phyloP scores from a whole-genome alignment of 2,797 vertebrate genomes.

The Natrix natrix region DNA sequence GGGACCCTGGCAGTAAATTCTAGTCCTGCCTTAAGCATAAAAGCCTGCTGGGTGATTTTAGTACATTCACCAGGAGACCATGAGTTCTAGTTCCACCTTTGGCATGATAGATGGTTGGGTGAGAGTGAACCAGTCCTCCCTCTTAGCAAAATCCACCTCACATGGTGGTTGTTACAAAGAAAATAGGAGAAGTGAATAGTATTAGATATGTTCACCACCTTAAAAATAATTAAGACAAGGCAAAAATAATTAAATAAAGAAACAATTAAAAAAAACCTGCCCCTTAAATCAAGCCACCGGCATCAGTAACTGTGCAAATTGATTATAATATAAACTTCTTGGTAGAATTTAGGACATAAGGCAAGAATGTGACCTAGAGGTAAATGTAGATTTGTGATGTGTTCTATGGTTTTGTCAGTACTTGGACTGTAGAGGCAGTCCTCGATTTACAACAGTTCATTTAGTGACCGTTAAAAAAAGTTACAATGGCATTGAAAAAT shows the following conservation, averaged over 20 bases:
- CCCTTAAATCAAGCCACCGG: too few relatives aligned
- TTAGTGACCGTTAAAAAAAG: too few relatives aligned
- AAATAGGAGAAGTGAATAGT: not conserved
- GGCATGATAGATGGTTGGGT: not conserved
- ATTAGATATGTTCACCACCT: not conserved
- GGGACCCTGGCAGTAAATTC: too few relatives aligned
- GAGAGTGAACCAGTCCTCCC: not conserved
- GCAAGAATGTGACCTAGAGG: not conserved
- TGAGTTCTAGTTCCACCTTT: not conserved
- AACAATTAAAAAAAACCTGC: not conserved
- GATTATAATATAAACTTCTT: not conserved
- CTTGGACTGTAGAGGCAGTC: not conserved
- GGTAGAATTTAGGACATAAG: not conserved
- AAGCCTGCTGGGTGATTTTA: too few relatives aligned
- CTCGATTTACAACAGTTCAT: too few relatives aligned
- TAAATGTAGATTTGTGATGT: not conserved
- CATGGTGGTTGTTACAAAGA: not conserved
- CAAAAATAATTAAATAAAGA: not conserved
- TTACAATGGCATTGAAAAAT: too few relatives aligned
- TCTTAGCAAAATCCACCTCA: not conserved
- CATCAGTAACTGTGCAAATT: not conserved
- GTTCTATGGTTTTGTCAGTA: not conserved
- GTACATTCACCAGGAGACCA: not conserved
- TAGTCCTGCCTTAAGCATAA: too few relatives aligned
- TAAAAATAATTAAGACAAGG: not conserved